These are phyloP conservation scores for Trissolcus basalis DNA, from an alignment of 1,140 invertebrate genomes.

Conservation along the genomic window DNA sequence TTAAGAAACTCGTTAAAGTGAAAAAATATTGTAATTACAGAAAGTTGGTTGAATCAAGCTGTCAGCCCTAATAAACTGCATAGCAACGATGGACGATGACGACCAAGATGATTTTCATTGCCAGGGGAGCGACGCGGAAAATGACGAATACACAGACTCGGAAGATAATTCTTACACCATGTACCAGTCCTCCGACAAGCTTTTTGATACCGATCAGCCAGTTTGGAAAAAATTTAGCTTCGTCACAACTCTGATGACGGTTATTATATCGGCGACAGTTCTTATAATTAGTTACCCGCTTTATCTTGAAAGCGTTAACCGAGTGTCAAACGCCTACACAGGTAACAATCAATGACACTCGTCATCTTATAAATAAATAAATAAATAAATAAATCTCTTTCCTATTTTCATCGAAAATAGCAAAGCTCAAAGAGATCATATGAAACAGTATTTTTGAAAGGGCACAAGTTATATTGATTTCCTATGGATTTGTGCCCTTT, in stretches of 20 bases:
- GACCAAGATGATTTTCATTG: slow-evolving; percentile 72
- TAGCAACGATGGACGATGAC: slow-evolving; percentile 68
- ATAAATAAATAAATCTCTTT: too few species aligned
- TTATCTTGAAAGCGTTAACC: slow-evolving; percentile 68
- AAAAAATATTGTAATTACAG: too few species aligned
- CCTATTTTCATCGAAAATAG: too few species aligned
- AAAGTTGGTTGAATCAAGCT: too few species aligned
- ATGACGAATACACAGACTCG: slow-evolving; percentile 72
- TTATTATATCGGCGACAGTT: slow-evolving; percentile 66
- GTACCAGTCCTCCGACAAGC: slow-evolving; percentile 69
- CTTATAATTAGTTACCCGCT: slow-evolving; percentile 69
- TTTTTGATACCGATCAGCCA: slow-evolving; percentile 69
- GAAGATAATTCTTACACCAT: slow-evolving; percentile 68
- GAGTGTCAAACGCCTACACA: slow-evolving; percentile 69
- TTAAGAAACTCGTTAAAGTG: too few species aligned
- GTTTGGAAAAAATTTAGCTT: slow-evolving; percentile 70
- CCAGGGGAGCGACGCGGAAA: slow-evolving; percentile 70
- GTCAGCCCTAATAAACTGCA: too few species aligned
- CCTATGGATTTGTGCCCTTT: too few species aligned
- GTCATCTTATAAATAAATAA: slow-evolving; percentile 3
- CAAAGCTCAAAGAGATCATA: too few species aligned
- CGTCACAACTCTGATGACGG: slow-evolving; percentile 61
- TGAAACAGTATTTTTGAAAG: too few species aligned
- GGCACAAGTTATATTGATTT: too few species aligned
- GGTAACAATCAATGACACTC: slow-evolving; percentile 50